Evolutionary conservation across 2,113 vertebrate genomes (phyloP).

Genomic region (Porphyrio hochstetteri): DNA sequence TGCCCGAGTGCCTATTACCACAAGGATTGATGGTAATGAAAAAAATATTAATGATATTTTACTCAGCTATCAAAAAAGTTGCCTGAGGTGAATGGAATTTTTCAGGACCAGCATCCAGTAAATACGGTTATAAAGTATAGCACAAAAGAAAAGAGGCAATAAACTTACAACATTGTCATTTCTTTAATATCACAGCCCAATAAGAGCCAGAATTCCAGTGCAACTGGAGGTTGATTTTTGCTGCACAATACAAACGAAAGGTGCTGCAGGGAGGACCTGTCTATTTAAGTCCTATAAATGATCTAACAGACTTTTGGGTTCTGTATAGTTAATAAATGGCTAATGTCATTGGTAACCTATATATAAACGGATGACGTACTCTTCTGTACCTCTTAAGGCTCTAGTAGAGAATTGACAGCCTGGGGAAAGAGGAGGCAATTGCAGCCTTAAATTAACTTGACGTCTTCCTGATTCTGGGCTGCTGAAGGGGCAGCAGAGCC

Average conservation of each 20-base stretch:
- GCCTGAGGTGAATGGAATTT: conserved; percentile 52
- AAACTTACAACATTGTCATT: conserved; percentile 40
- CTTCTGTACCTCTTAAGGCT: conserved; percentile 13
- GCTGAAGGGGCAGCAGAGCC: background rate
- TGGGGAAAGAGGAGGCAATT: background rate
- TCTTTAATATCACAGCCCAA: conserved; percentile 29
- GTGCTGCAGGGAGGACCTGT: background rate
- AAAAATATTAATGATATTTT: conserved; percentile 52
- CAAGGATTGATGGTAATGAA: conserved; percentile 60
- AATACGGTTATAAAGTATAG: conserved; percentile 52
- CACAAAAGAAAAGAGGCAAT: conserved; percentile 24
- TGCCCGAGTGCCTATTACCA: conserved; percentile 21
- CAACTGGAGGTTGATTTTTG: conserved; percentile 1
- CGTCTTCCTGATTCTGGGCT: background rate
- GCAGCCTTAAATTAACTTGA: conserved; percentile 27
- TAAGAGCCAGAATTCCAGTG: conserved; percentile 24
- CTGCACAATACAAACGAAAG: background rate
- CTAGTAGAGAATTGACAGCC: conserved; percentile 1
- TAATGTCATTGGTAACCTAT: background rate
- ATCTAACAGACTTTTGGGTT: background rate
- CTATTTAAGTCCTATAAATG: conserved; percentile 14
- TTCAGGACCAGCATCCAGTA: conserved; percentile 47
- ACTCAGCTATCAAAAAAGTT: conserved; percentile 56
- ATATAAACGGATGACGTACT: background rate
- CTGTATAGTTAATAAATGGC: conserved; percentile 13